Evolutionary conservation across 2,888 invertebrate genomes (phyloP), one percentile per base, ranked within the genome.

Genomic region (Yponomeuta malinellus): DNA sequence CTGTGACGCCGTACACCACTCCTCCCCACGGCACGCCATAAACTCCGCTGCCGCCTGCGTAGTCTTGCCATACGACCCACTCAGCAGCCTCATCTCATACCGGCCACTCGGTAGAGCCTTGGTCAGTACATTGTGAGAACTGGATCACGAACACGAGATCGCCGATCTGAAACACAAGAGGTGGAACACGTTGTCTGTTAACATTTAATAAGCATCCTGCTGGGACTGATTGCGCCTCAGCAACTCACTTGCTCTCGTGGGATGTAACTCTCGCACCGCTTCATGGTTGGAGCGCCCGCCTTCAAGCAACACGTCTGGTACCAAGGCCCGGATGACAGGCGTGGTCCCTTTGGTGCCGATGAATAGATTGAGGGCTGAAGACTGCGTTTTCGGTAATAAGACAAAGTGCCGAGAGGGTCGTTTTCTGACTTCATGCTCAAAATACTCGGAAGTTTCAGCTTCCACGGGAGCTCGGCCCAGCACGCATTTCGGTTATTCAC

Each of bases 341-440:
- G 59, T 59, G 59, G 59, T 59, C n/a, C 59, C 59, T 59, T 59
- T 8, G 59, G 59, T 59, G 59, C 59, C 59, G 59, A 59, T 59
- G 59, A 9, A 8, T 4, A 59, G 59, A 9, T 59, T 59, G 12
- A 59, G 59, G 59, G 10, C 59, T n/a, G 59, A 59, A 59, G 59
- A 5, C 59, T 59, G 59, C 59, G 59, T 59, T 23, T 23, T 23
- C 23, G 23, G 23, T 23, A 23, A 23, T 23, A 23, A 23, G 23
- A 23, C 23, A 23, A 23, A 23, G 23, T 23, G 23, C 23, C 23
- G 23, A 23, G 23, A 23, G 23, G 23, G 23, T 23, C 23, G 23
- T 23, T 23, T 23, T 23, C 23, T 23, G 23, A 23, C 23, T 23
- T 23, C 23, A 23, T 23, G 23, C 23, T 23, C 23, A 23, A 23